Conservation (phyloP, 1,140 invertebrate genomes). For the Augochlora pura region DNA sequence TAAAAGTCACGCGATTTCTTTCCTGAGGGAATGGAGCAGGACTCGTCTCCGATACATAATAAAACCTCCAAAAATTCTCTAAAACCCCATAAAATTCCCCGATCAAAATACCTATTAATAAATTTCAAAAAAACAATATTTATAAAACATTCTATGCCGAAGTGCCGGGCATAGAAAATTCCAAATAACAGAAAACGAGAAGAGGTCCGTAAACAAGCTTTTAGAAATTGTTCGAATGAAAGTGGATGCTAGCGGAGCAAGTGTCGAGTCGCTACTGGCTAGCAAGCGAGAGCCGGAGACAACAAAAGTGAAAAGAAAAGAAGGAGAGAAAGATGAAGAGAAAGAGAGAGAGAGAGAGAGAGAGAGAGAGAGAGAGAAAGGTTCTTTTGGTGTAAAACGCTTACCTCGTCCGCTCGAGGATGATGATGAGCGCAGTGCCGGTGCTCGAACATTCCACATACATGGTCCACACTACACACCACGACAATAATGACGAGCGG, state of each 20-base stretch:
- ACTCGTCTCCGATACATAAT: too few species aligned
- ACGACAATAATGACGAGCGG: constrained; percentile 71
- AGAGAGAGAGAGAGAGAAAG: constrained; percentile 1
- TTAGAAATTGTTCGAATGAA: neutral
- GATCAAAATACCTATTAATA: too few species aligned
- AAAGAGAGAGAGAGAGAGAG: constrained; percentile 14
- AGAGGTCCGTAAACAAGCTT: too few species aligned
- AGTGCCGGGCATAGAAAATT: too few species aligned
- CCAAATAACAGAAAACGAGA: too few species aligned
- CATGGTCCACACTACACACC: constrained; percentile 71
- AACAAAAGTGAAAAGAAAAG: constrained; percentile 30
- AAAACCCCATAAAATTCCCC: too few species aligned
- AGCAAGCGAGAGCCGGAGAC: neutral
- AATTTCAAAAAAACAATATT: too few species aligned
- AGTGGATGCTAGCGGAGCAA: neutral
- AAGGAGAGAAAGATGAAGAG: constrained; percentile 19
- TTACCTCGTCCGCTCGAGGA: constrained; percentile 81
- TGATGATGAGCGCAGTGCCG: constrained; percentile 80
- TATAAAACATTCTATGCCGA: too few species aligned
- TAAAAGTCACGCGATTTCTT: constrained; percentile 24
- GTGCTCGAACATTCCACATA: constrained; percentile 77
- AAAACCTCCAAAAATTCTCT: too few species aligned
- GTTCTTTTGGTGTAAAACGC: constrained; percentile 22
- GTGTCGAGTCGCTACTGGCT: constrained; percentile 5
- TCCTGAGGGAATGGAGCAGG: neutral